Percentiles rank a stretch among this genome's conserved stretches.
phyloP scores from a whole-genome alignment of 2,113 vertebrate species.

The Pteronura brasiliensis region DNA sequence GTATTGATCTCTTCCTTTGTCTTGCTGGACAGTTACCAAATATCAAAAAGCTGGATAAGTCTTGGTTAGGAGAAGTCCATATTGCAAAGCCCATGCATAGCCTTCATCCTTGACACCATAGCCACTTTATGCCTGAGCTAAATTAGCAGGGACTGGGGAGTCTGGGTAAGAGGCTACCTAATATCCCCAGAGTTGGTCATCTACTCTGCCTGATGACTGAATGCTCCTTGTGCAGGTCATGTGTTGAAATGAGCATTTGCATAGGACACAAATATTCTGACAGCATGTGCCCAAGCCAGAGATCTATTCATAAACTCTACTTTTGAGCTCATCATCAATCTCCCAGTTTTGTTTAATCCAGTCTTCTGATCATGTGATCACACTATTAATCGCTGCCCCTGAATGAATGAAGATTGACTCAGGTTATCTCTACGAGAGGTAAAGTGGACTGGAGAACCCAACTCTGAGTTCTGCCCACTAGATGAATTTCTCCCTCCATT shows the following conservation, averaged over 20 bases:
- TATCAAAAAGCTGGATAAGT: background rate
- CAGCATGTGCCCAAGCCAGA: background rate
- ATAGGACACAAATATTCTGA: background rate
- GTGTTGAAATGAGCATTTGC: background rate
- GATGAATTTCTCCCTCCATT: background rate
- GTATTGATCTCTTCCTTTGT: background rate
- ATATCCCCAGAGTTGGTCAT: background rate
- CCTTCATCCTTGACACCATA: background rate
- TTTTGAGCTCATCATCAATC: background rate
- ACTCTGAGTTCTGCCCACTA: background rate
- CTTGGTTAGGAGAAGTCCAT: background rate
- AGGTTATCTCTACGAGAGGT: background rate
- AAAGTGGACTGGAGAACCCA: background rate
- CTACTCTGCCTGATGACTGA: background rate
- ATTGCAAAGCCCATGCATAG: background rate
- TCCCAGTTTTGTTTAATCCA: background rate
- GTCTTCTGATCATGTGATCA: background rate
- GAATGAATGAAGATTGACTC: background rate
- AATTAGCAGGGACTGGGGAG: background rate
- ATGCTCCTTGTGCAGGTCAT: background rate
- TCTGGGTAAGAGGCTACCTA: background rate
- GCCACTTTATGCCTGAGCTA: background rate
- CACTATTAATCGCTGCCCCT: background rate
- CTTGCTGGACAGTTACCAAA: background rate
- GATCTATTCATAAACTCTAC: background rate